A percentile compares a stretch with the other conserved stretches of the same genome.
These are phyloP conservation scores for Rhagoletis pomonella DNA, from an alignment of 1,140 invertebrate species.

Conservation along the genomic window DNA sequence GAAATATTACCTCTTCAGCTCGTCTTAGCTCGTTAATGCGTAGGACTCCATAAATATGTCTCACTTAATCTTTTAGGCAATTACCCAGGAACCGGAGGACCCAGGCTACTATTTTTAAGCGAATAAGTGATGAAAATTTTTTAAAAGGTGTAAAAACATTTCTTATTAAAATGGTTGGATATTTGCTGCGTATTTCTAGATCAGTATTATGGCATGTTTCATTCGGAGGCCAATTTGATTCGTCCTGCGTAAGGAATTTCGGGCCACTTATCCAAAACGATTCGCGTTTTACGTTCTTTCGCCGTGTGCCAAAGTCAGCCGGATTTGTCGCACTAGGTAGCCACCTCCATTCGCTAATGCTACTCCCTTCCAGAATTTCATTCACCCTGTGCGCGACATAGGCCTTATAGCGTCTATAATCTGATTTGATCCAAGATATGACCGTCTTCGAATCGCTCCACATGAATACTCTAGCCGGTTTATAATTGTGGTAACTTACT, in stretches of 20 bases:
- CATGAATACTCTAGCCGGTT: background rate
- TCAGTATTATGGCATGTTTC: too few species aligned
- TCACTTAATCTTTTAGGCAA: too few species aligned
- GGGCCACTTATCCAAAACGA: background rate
- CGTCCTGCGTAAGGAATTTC: too few species aligned
- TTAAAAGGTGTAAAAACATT: too few species aligned
- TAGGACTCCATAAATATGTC: constrained; percentile 89
- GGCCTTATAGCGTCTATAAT: constrained; percentile 57
- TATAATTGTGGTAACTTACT: too few species aligned
- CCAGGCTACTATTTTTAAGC: too few species aligned
- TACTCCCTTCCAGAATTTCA: constrained; percentile 53
- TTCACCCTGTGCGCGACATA: constrained; percentile 59
- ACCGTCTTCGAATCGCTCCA: constrained; percentile 37
- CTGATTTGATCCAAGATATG: constrained; percentile 41
- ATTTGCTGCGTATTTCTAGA: too few species aligned
- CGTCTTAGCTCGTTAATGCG: constrained; percentile 83
- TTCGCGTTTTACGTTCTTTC: background rate
- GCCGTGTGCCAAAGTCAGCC: background rate
- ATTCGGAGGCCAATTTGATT: too few species aligned
- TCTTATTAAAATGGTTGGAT: too few species aligned
- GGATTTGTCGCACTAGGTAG: background rate
- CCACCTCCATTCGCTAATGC: background rate
- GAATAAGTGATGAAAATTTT: too few species aligned
- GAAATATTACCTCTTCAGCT: too few species aligned
- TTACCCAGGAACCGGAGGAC: too few species aligned